Percentiles rank a stretch among this genome's conserved stretches.
phyloP scores from a whole-genome alignment of 2,888 invertebrate genomes.

The Leptopilina myrica region DNA sequence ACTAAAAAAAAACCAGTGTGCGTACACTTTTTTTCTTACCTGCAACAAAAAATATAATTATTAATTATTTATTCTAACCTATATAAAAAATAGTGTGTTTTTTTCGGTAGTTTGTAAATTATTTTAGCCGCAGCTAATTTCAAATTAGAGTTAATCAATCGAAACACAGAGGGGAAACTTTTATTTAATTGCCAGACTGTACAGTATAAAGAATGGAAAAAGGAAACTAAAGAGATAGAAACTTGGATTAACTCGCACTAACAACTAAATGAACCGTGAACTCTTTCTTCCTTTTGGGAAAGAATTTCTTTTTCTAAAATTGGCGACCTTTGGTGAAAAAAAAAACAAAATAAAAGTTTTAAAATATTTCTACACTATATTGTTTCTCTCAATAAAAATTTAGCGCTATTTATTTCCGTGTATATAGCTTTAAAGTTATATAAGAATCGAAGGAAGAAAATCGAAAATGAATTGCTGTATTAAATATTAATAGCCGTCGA shows the following conservation, averaged over 20 bases:
- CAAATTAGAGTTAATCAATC: constrained; percentile 60
- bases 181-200: constrained; percentile 54
- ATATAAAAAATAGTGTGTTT: too few relatives aligned
- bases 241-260: constrained; percentile 31
- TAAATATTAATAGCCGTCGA: constrained; percentile 8
- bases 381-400: too few relatives aligned
- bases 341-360: too few relatives aligned
- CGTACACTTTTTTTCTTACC: constrained; percentile 21
- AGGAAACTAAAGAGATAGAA: background rate
- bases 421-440: background rate
- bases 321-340: background rate
- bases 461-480: constrained; percentile 5
- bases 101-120: too few relatives aligned
- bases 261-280: constrained; percentile 60
- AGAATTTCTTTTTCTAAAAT: constrained; percentile 17
- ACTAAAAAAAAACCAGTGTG: background rate
- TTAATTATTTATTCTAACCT: too few relatives aligned
- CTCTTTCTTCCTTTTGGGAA: constrained; percentile 49
- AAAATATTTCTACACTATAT: too few relatives aligned
- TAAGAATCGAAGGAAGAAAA: background rate
- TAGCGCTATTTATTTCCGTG: too few relatives aligned
- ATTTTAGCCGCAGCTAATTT: constrained; percentile 49
- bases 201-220: constrained; percentile 25
- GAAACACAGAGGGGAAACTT: constrained; percentile 34
- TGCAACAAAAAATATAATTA: constrained; percentile 11